These are phyloP conservation scores for Sturnira hondurensis DNA, from an alignment of 2,113 vertebrate species.

Conservation along the genomic window DNA sequence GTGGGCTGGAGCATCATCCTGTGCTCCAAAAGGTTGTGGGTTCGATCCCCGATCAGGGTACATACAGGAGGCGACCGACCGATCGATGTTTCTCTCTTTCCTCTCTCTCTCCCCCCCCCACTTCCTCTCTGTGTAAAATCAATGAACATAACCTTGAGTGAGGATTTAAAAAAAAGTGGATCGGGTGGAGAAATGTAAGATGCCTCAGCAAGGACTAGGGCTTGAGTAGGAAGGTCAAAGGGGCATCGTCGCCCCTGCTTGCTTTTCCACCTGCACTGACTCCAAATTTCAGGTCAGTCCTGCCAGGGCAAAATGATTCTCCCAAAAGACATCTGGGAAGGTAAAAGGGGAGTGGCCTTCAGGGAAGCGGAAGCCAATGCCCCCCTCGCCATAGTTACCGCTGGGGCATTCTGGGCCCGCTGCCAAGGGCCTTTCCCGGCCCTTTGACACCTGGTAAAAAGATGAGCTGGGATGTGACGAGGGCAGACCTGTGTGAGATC, in stretches of 20 bases:
- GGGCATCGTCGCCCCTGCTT: not conserved
- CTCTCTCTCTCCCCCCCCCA: too few relatives aligned
- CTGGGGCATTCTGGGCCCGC: not conserved
- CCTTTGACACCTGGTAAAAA: slow-evolving; percentile 67
- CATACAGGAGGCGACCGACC: too few relatives aligned
- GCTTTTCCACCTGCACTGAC: not conserved
- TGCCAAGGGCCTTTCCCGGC: slow-evolving; percentile 58
- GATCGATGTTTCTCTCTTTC: too few relatives aligned
- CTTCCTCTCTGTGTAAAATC: too few relatives aligned
- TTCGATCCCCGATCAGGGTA: too few relatives aligned
- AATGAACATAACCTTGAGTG: too few relatives aligned
- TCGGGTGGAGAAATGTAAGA: not conserved
- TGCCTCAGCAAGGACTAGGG: not conserved
- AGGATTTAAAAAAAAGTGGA: not conserved
- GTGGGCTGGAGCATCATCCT: not conserved
- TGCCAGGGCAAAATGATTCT: slow-evolving; percentile 59
- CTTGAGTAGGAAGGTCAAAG: not conserved
- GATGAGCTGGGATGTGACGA: slow-evolving; percentile 72
- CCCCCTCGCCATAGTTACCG: slow-evolving; percentile 55
- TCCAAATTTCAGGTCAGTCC: slow-evolving; percentile 43
- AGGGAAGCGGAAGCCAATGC: slow-evolving; percentile 28
- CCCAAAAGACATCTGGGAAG: slow-evolving; percentile 58
- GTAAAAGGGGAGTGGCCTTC: slow-evolving; percentile 51
- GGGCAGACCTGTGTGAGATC: slow-evolving; percentile 79
- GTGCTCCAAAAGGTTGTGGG: not conserved